Evolutionary conservation across 2,797 vertebrate species (phyloP).

Genomic region (Sebastes nivosus): DNA sequence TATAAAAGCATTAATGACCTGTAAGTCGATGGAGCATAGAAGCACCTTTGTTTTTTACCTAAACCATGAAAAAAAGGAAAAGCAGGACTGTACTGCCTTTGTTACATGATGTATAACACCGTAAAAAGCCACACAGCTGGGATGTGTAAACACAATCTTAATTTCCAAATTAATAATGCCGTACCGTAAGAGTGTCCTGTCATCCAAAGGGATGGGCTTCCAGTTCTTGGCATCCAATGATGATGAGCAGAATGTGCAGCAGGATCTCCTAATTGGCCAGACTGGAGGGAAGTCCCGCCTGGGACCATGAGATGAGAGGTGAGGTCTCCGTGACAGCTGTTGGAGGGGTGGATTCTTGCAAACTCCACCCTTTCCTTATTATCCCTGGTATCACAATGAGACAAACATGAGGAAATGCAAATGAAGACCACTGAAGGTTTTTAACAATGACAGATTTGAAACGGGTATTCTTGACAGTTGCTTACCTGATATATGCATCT

Average conservation of each 20-base stretch:
- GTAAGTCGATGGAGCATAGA: background rate
- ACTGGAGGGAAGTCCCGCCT: constrained; percentile 88
- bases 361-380: constrained; percentile 96
- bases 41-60: background rate
- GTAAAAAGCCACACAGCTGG: background rate
- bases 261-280: constrained; percentile 90
- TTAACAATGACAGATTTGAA: background rate
- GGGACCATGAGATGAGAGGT: constrained; percentile 93
- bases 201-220: constrained; percentile 98
- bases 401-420: constrained; percentile 26
- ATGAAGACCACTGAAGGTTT: background rate
- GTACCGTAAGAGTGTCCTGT: constrained; percentile 95
- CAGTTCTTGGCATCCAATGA: constrained; percentile 95
- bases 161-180: constrained; percentile 33
- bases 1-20: background rate
- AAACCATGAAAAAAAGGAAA: background rate
- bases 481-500: constrained; percentile 90
- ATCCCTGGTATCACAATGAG: constrained; percentile 80
- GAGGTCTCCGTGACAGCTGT: constrained; percentile 92
- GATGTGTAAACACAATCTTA: background rate
- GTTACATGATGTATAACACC: background rate
- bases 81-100: background rate
- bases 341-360: constrained; percentile 91
- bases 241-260: constrained; percentile 90
- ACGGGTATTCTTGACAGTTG: background rate